Evolutionary conservation across 64 coral and sea anemone genomes (phyloP), one percentile per base, ranked within the genome.

Genomic region (Pocillopora verrucosa): DNA sequence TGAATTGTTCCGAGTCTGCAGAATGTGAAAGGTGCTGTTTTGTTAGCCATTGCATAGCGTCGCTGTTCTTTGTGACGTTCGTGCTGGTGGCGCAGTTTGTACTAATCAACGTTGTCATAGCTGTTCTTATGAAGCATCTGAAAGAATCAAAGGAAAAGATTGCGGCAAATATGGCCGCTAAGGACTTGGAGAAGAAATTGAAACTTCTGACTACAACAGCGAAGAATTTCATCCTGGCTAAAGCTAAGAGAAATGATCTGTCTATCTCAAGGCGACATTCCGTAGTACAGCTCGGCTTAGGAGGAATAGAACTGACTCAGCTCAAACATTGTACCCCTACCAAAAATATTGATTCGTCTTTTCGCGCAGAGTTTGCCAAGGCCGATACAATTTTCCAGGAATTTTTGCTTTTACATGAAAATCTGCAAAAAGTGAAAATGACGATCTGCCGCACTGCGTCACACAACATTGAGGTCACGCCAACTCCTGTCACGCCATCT

Each of bases 61-160:
- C 91, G 68, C 58, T 99, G 58, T 99, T 93, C 73, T 99, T 99
- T 80, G 90, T 95, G 34, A 99, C 97, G 2, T 99, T 99, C 59
- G 97, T 99, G 9, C 80, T 99, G 79, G 90, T 92, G 34, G 94
- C 97, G n/a, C 97, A 99, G 84, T 99, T 99, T 82, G 97, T 99
- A 22, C 74, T 99, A 16, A 90, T 99, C 22, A 99, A 99, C 72
- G 97, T 99, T 22, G 90, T 99, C 45, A 95, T 99, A 22, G 97
- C 97, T 78, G 97, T 99, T 16, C 93, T 99, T 6, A 99, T 99
- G 97, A 99, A 99, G 77, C 94, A 99, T 56, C 72, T 99, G 25
- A 99, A 99, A 74, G 97, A 95, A 65, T 99, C 97, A 4, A 95
- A 95, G 78, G 97, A 99, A 75, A 99, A 99, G 75, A 83, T 99